A percentile compares a stretch with the other conserved stretches of the same genome.
These are phyloP conservation scores for Malthinus seriepunctatus DNA, from an alignment of 2,888 invertebrate species.

Conservation along the genomic window DNA sequence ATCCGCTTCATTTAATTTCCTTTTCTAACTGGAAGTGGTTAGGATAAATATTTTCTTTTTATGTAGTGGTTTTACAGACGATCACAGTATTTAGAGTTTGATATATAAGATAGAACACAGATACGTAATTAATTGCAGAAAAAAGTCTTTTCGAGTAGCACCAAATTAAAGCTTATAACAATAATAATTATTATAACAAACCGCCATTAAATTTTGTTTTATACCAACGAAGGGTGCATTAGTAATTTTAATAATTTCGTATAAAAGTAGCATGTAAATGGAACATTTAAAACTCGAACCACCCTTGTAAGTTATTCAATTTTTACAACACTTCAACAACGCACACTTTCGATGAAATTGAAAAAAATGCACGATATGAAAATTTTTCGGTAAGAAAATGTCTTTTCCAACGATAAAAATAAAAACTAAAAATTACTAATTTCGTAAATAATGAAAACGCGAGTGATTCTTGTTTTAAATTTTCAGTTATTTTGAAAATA, in stretches of 20 bases:
- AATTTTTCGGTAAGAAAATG: too few species aligned
- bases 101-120: constrained; percentile 11
- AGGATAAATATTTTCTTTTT: constrained; percentile 4
- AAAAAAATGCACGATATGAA: too few species aligned
- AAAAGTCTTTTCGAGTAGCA: constrained; percentile 16
- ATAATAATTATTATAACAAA: neutral
- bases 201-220: neutral
- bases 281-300: neutral
- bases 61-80: constrained; percentile 14
- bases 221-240: too few species aligned
- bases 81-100: constrained; percentile 20
- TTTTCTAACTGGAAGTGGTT: constrained; percentile 25
- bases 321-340: too few species aligned
- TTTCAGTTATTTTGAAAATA: constrained; percentile 28
- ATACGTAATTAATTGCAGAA: constrained; percentile 1
- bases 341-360: neutral
- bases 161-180: constrained; percentile 22
- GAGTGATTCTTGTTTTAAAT: constrained; percentile 10
- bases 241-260: too few species aligned
- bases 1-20: constrained; percentile 8
- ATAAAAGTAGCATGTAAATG: too few species aligned
- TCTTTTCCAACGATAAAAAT: too few species aligned
- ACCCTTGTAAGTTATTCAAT: neutral
- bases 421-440: neutral
- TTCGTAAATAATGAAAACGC: neutral